Conservation (phyloP, 1,140 invertebrate species). For the Drosophila lacertosa region DNA sequence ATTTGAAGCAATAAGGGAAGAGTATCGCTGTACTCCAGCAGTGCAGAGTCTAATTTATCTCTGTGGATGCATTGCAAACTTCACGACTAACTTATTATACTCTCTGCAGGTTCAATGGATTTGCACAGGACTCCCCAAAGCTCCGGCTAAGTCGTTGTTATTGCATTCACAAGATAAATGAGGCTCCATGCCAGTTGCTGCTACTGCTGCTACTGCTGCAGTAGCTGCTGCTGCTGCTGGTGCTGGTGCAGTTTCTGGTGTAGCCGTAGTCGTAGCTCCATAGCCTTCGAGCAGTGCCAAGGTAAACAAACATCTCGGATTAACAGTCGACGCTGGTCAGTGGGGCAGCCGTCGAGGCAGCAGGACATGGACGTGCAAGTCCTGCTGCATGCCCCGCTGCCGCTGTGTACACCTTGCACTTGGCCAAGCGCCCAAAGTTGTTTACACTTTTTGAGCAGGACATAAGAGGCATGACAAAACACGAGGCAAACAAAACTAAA, state of each 20-base stretch:
- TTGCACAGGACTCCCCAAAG: constrained; percentile 69
- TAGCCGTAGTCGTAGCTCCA: constrained; percentile 19
- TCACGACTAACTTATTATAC: constrained; percentile 64
- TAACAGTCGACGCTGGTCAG: constrained; percentile 74
- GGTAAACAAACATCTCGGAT: constrained; percentile 83
- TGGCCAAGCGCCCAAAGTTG: constrained; percentile 77
- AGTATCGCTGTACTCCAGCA: constrained; percentile 18
- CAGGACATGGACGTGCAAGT: constrained; percentile 39
- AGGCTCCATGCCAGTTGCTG: constrained; percentile 40
- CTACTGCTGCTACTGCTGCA: constrained; percentile 15
- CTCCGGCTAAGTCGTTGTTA: constrained; percentile 79
- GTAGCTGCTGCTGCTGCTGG: background rate
- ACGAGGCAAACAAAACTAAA: constrained; percentile 78
- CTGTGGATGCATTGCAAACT: constrained; percentile 32
- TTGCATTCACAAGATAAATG: constrained; percentile 81
- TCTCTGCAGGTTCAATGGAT: constrained; percentile 68
- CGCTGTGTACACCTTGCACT: constrained; percentile 68
- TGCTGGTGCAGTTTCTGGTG: background rate
- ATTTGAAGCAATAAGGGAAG: constrained; percentile 8
- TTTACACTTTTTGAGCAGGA: constrained; percentile 77
- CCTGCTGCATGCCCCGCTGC: constrained; percentile 27
- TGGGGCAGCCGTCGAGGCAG: constrained; percentile 40
- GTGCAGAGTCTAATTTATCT: constrained; percentile 42
- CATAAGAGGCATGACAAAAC: constrained; percentile 81
- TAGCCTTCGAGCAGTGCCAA: constrained; percentile 54